Percentiles rank a stretch among this genome's conserved stretches.
Evolutionary conservation across 2,113 vertebrate species (phyloP).

Genomic region (Phalacrocorax aristotelis): DNA sequence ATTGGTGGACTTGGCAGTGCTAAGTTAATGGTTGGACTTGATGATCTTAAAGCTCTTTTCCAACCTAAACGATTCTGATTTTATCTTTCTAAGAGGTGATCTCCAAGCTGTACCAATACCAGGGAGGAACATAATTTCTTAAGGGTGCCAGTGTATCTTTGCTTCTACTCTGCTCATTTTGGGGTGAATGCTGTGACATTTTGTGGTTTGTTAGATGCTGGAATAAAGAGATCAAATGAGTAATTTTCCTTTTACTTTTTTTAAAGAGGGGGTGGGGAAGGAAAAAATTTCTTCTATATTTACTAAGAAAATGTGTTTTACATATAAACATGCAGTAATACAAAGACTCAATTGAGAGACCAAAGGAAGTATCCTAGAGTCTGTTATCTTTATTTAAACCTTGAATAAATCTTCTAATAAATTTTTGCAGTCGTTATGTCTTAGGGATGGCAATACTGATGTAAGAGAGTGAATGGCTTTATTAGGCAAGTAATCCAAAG

Average conservation of each 20-base stretch:
- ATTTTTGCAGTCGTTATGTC: neutral
- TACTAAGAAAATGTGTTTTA: neutral
- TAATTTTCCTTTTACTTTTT: neutral
- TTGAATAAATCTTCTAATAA: neutral
- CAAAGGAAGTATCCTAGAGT: neutral
- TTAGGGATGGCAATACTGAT: neutral
- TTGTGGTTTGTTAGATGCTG: neutral
- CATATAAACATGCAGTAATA: neutral
- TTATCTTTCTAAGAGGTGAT: neutral
- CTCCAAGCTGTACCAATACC: neutral
- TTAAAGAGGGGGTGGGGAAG: accelerated
- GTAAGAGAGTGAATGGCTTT: neutral
- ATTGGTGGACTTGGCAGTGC: no score
- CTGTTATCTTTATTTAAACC: neutral
- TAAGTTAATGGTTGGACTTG: no score
- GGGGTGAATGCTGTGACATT: neutral
- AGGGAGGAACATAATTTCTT: neutral
- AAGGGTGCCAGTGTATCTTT: neutral
- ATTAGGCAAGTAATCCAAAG: neutral
- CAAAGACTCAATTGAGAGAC: neutral
- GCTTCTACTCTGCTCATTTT: neutral
- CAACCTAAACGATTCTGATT: no score
- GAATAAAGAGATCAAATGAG: neutral
- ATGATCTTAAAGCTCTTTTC: no score
- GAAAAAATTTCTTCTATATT: neutral